Percentiles rank a stretch among this genome's conserved stretches.
Evolutionary conservation across 2,797 vertebrate genomes (phyloP).

Genomic region (Aphelocoma californica): DNA sequence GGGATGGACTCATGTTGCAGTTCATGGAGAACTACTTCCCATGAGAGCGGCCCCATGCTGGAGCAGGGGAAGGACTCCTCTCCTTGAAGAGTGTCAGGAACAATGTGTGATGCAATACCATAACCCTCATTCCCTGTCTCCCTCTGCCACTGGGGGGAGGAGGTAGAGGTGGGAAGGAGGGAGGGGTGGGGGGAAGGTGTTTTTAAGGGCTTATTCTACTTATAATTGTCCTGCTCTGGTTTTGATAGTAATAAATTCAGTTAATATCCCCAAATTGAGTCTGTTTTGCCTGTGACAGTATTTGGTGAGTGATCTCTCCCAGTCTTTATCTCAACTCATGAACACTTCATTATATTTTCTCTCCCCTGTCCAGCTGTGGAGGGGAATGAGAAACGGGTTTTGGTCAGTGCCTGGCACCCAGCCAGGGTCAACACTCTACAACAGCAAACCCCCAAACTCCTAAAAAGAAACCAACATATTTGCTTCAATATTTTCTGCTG

Average conservation of each 20-base stretch:
- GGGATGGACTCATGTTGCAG: fast-evolving
- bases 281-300: background rate
- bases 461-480: background rate
- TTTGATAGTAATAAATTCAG: background rate
- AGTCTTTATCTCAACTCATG: background rate
- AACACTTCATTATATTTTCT: background rate
- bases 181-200: background rate
- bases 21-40: background rate
- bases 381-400: background rate
- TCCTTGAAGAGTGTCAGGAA: background rate
- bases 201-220: background rate
- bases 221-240: background rate
- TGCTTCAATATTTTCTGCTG: background rate
- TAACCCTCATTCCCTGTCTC: background rate
- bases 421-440: background rate
- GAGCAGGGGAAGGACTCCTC: background rate
- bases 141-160: fast-evolving
- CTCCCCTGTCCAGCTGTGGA: background rate
- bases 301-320: background rate
- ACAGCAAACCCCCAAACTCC: background rate
- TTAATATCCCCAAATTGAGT: no score
- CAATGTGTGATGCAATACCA: fast-evolving
- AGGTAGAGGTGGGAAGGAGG: background rate
- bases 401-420: background rate
- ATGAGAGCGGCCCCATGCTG: fast-evolving